phyloP scores from a whole-genome alignment of 2,797 vertebrate species.

The Sebastes trivittatus region DNA sequence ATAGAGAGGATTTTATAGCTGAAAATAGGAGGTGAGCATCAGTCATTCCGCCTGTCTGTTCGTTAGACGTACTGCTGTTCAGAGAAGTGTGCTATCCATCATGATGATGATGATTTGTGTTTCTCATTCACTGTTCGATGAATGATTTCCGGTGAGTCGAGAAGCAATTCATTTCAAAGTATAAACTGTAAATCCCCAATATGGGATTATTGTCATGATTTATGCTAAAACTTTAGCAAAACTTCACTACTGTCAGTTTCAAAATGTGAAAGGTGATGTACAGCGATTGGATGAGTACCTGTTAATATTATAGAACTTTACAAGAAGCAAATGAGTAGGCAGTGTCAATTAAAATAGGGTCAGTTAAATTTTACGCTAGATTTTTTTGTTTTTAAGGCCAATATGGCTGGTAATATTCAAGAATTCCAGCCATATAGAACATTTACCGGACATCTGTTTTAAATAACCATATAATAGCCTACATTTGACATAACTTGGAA shows the following conservation, averaged over 20 bases:
- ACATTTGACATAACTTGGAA: too few relatives aligned
- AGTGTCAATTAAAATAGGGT: not conserved
- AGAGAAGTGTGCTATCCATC: constrained; percentile 36
- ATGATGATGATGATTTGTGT: constrained; percentile 29
- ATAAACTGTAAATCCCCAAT: not conserved
- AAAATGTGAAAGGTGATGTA: not conserved
- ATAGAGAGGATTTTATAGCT: constrained; percentile 23
- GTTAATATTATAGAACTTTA: not conserved
- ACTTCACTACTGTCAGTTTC: not conserved
- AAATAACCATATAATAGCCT: too few relatives aligned
- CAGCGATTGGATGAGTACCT: too few relatives aligned
- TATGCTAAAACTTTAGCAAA: not conserved
- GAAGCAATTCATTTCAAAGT: not conserved
- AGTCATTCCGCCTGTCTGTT: constrained; percentile 26
- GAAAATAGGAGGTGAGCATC: constrained; percentile 24
- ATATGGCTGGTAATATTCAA: too few relatives aligned
- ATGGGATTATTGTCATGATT: not conserved
- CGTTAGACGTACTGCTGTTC: constrained; percentile 1
- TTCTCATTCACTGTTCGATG: not conserved
- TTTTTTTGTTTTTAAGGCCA: too few relatives aligned
- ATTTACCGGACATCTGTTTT: too few relatives aligned
- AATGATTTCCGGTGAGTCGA: constrained; percentile 14
- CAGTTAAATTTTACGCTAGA: too few relatives aligned
- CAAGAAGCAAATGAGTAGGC: not conserved
- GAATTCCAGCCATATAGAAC: too few relatives aligned